These are phyloP conservation scores for Chanos chanos DNA, from an alignment of 2,797 vertebrate species.

Conservation along the genomic window DNA sequence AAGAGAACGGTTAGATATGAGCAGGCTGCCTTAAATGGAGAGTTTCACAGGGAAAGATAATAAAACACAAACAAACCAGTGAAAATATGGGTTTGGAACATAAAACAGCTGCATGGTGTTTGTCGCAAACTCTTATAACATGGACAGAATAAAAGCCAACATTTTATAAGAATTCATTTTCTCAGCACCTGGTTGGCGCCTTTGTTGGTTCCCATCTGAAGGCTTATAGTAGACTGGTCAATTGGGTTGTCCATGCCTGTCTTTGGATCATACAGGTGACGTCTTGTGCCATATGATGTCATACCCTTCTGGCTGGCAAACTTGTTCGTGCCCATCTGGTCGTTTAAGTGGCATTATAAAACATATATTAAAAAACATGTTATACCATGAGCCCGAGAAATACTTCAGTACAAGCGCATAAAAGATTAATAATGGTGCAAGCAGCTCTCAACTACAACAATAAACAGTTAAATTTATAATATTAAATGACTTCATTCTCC, in stretches of 20 bases:
- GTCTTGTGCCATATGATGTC: conserved; percentile 91
- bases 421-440: too few species aligned
- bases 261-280: conserved; percentile 91
- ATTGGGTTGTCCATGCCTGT: conserved; percentile 82
- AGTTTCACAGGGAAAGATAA: not conserved
- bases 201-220: conserved; percentile 98
- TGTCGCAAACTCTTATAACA: not conserved
- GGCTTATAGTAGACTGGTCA: conserved; percentile 91
- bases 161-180: not conserved
- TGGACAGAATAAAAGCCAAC: not conserved
- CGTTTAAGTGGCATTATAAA: not conserved
- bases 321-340: conserved; percentile 97
- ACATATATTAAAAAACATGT: not conserved
- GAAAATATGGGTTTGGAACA: not conserved
- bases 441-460: too few species aligned
- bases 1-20: too few species aligned
- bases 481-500: too few species aligned
- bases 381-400: not conserved
- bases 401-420: too few species aligned
- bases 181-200: conserved; percentile 86
- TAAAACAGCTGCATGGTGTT: too few species aligned
- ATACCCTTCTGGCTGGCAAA: conserved; percentile 95
- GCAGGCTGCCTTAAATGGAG: too few species aligned
- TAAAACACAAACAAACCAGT: not conserved
- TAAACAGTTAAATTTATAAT: too few species aligned